Base-by-base conservation (phyloP, 2,797 vertebrate genomes). In the Lithobates pipiens region DNA sequence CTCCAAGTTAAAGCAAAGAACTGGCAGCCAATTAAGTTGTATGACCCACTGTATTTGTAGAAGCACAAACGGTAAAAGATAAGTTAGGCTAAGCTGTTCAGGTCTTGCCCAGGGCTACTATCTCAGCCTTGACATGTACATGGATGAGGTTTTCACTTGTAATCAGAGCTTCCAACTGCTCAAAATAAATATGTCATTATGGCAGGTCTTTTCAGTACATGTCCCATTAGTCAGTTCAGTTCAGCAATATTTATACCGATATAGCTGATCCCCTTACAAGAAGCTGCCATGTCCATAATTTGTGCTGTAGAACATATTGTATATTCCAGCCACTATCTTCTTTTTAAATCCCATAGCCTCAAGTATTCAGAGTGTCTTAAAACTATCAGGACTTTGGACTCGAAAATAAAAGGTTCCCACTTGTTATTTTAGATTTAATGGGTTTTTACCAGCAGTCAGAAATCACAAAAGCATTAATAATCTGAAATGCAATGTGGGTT, bases 101-200 rank as follows among this genome's bases (percentile, higher is more conserved):
- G 32, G 25, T 67, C 46, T 72, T 72, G 82, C 76, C 82, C 50
- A 61, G 34, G 76, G 82, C 50, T 29, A 70, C 68, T 70, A 77
- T 44, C n/a, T 77, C 75, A 84, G 50, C 10, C 74, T 61, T 77
- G 65, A 77, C 69, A 72, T 32, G 77, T 21, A 50, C 72, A 67
- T 72, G 15, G 42, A 77, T 42, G 44, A 71, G 16, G 75, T 34
- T 84, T 76, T 76, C 10, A 46, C 27, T 50, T 70, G 65, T 68
- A 81, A 81, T 72, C 44, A 34, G n/a, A 65, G 46, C 18, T 50
- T 80, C 77, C 27, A 27, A 50, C 65, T 79, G 25, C 23, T 69
- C 11, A 32, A 10, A 69, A 68, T 46, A 80, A 44, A 69, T 29
- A 70, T 79, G 42, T 42, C 27, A 27, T 44, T 42, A 78, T 67